Evolutionary conservation across 2,797 vertebrate species (phyloP).

Genomic region (Neosalanx taihuensis): DNA sequence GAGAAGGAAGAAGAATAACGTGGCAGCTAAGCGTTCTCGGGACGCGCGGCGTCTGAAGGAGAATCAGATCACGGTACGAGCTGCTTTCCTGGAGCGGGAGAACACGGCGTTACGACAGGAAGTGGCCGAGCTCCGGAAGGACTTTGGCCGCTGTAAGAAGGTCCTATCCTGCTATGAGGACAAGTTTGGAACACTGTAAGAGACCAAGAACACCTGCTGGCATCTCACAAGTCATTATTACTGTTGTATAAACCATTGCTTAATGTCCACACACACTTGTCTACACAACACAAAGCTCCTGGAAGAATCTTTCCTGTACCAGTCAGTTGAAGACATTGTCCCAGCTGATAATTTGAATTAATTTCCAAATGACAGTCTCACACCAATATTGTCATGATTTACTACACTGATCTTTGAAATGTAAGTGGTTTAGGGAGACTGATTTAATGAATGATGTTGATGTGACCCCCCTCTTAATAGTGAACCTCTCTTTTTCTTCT

Average conservation of each 20-base stretch:
- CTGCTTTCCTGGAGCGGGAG: slow-evolving; percentile 94
- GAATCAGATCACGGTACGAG: slow-evolving; percentile 96
- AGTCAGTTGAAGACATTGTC: not conserved
- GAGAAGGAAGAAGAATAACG: slow-evolving; percentile 94
- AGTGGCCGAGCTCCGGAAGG: slow-evolving; percentile 91
- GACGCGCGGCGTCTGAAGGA: slow-evolving; percentile 94
- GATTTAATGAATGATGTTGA: not conserved
- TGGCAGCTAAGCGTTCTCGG: slow-evolving; percentile 93
- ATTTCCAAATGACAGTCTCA: not conserved
- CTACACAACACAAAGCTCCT: not conserved
- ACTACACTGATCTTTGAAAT: too few relatives aligned
- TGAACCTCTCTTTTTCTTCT: slow-evolving; percentile 60
- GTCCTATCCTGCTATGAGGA: slow-evolving; percentile 82
- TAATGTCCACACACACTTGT: not conserved
- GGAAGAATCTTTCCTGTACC: too few relatives aligned
- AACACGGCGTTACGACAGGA: slow-evolving; percentile 86
- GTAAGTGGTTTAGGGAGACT: too few relatives aligned
- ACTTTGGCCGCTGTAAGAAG: slow-evolving; percentile 85
- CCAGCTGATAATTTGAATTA: not conserved
- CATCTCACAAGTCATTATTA: not conserved
- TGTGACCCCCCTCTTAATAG: slow-evolving; percentile 22
- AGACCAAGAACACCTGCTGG: slow-evolving; percentile 40
- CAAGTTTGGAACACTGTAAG: slow-evolving; percentile 91
- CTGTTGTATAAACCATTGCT: not conserved
- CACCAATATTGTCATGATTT: not conserved